Base-by-base conservation (phyloP, 2,113 vertebrate species). In the Octodon degus region DNA sequence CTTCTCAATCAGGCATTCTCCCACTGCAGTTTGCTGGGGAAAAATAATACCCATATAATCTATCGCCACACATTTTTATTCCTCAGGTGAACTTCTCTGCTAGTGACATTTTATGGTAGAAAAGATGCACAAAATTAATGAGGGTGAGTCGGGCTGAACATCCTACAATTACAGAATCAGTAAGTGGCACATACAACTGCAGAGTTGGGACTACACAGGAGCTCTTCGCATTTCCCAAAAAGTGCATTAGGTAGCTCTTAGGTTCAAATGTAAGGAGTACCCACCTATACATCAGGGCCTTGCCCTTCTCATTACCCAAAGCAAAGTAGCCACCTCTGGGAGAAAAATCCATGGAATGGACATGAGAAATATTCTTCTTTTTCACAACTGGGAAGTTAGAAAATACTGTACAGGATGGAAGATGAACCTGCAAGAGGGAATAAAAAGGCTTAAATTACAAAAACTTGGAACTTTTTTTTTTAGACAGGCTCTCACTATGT, bases 251-350 rank as follows among this genome's bases (percentile, higher is more conserved):
- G 5, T 11, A 79, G 25, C 63, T 94, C 82, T 58, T 37, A 88
- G 27, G 81, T 84, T 76, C 89, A 68, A 93, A 80, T 22, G 83
- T 77, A 93, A 14, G 65, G 53, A 86, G 81, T 17, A 98, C 98
- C 9, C 81, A 99, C 99, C 99, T 99, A 97, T 99, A 99, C 43
- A 99, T 97, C 40, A 99, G 98, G 86, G 99, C 99, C 90, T 98
- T 98, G 95, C 99, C 99, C 97, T 99, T 99, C 97, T 99, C 99
- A 96, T 99, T 99, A 60, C 99, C 99, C 98, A 99, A 94, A 62
- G 99, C 99, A 98, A 99, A 99, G 98, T 99, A 99, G 20, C 99
- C 99, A 88, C 99, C 99, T 98, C 99, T 98, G 1, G 99, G 99
- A n/a, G 99, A 99, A 98, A 99, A 99, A 98, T 99, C 99, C 97